These are phyloP conservation scores for Siphonodentalium dalli DNA, from an alignment of 2,888 invertebrate genomes.

Conservation along the genomic window DNA sequence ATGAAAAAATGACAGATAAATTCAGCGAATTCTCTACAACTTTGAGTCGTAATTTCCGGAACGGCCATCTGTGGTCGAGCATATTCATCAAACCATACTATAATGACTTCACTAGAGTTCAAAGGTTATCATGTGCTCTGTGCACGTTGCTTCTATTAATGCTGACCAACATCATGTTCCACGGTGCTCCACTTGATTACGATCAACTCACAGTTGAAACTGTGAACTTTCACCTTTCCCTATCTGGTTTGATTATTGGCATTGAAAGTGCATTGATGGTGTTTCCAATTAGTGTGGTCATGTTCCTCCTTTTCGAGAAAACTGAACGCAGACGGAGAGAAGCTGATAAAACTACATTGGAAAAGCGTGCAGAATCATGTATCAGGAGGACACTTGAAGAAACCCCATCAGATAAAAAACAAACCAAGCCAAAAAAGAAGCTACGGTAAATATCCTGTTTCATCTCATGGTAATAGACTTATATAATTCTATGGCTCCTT, in stretches of 20 bases:
- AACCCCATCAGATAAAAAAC: too few species aligned
- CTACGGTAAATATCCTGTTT: too few species aligned
- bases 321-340: conserved; percentile 25
- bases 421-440: too few species aligned
- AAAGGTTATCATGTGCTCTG: conserved; percentile 56
- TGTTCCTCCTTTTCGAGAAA: conserved; percentile 41
- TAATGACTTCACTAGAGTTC: conserved; percentile 55
- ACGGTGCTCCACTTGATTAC: conserved; percentile 46
- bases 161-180: conserved; percentile 59
- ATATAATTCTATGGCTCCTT: too few species aligned
- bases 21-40: conserved; percentile 38
- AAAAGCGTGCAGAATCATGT: too few species aligned
- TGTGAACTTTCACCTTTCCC: conserved; percentile 32
- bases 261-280: conserved; percentile 45
- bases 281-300: conserved; percentile 45
- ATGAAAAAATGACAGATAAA: conserved; percentile 23
- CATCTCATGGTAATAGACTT: too few species aligned
- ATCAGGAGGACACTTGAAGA: too few species aligned
- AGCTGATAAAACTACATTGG: too few species aligned
- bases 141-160: conserved; percentile 53
- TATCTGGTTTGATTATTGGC: conserved; percentile 41
- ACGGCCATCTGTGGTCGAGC: conserved; percentile 60
- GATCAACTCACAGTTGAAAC: conserved; percentile 36
- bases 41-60: conserved; percentile 40
- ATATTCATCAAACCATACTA: conserved; percentile 54